Evolutionary conservation across 2,797 vertebrate species (phyloP).

Genomic region (Mormyrus proboscirostris): DNA sequence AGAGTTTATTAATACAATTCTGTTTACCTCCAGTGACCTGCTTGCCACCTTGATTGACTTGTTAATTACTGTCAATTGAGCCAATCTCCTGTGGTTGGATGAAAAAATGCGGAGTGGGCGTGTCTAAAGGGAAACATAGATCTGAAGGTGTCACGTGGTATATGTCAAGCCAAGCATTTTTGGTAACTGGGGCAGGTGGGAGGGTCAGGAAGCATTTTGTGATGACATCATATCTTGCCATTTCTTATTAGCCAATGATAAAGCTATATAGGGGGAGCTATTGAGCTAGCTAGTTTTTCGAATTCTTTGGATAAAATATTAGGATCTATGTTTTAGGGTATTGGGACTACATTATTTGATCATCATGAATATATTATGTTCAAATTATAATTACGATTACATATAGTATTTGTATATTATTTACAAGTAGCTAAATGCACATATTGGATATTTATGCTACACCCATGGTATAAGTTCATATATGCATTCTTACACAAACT

Average conservation of each 20-base stretch:
- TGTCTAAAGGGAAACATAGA: constrained; percentile 21
- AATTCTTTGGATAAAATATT: not conserved
- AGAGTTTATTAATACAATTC: not conserved
- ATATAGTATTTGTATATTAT: not conserved
- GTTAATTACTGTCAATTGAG: constrained; percentile 18
- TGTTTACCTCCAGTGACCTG: not conserved
- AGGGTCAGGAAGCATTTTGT: constrained; percentile 13
- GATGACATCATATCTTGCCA: constrained; percentile 61
- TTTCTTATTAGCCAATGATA: constrained; percentile 59
- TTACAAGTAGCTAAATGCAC: not conserved
- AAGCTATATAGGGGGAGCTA: not conserved
- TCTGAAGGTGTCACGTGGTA: constrained; percentile 52
- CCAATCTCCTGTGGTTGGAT: constrained; percentile 45
- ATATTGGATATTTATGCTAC: not conserved
- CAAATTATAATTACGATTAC: not conserved
- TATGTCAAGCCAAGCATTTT: constrained; percentile 33
- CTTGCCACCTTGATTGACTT: constrained; percentile 16
- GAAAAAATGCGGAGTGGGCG: constrained; percentile 32
- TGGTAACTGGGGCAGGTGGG: constrained; percentile 64
- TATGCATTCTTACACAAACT: not conserved
- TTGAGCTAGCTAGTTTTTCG: constrained; percentile 12
- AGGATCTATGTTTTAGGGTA: not conserved
- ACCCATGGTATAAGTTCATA: not conserved
- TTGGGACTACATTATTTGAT: not conserved
- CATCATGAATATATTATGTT: not conserved